Evolutionary conservation across 2,888 invertebrate genomes (phyloP).

Genomic region (Mimachlamys varia): DNA sequence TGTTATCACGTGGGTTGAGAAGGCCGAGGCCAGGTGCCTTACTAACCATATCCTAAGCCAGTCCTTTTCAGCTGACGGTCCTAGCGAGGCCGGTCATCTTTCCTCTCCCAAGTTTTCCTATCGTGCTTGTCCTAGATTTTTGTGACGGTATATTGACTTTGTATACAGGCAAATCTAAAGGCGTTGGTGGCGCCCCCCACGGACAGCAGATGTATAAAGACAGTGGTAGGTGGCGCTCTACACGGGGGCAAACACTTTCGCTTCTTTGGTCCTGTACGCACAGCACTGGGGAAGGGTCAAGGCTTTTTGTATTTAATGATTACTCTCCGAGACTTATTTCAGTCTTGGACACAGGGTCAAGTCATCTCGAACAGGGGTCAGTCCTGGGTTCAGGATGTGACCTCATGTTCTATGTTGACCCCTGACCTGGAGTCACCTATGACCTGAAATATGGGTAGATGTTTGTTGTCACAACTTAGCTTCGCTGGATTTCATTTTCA

Average conservation of each 20-base stretch:
- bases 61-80: background rate
- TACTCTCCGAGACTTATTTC: background rate
- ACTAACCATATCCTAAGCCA: background rate
- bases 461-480: background rate
- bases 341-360: background rate
- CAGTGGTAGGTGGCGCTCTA: conserved; percentile 15
- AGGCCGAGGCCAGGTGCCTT: background rate
- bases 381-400: conserved; percentile 20
- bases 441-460: background rate
- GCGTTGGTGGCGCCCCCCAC: background rate
- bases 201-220: conserved; percentile 31
- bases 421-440: background rate
- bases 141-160: background rate
- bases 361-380: background rate
- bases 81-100: background rate
- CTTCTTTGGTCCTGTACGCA: background rate
- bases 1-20: background rate
- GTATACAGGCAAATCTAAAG: conserved; percentile 30
- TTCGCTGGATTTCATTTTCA: background rate
- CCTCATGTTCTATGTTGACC: conserved; percentile 34
- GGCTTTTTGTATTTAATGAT: background rate
- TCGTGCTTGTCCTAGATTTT: conserved; percentile 23
- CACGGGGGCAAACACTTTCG: background rate
- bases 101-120: background rate
- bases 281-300: background rate